Base-by-base conservation (phyloP, 2,113 vertebrate species). In the Mormoops blainvillei region DNA sequence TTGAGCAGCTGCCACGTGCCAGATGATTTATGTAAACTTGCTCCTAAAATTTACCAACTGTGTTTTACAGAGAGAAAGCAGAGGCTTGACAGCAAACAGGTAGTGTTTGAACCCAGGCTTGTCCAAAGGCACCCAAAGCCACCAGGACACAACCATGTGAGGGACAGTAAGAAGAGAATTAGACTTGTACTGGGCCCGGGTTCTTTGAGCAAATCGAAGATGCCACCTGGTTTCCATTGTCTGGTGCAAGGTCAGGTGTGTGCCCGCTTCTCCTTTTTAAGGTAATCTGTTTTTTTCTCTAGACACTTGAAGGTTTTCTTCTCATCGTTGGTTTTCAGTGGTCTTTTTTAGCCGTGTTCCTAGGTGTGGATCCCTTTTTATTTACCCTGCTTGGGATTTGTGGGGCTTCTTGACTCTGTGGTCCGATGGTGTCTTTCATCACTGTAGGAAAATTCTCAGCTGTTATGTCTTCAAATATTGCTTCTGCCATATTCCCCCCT, bases 371-470 rank as follows among this genome's bases (percentile, higher is more conserved):
- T 50, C 13, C 19, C 67, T 63, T 65, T 56, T 67, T 95, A 81
- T 68, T 68, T 85, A 54, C 89, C n/a, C 8, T 63, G 41, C 81
- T 89, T 58, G 95, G 71, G 67, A 71, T 77, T 85, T 73, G 45
- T 45, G 33, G 48, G 78, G 19, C 67, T 94, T 93, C 82, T 76
- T 84, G 73, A 78, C 43, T 93, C 36, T 73, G 54, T 73, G 52
- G 18, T n/a, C 22, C 50, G 82, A 82, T 84, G 71, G 65, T 19
- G 22, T 48, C 70, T 80, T 56, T 87, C 22, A 93, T 54, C 61
- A 63, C 26, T 65, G 78, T 50, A 38, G 50, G 45, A 58, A 84
- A 94, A 67, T 78, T 67, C 61, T 54, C 61, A 84, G 76, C 54
- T 54, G 54, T 67, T 41, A 50, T 86, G 26, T 94, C 84, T 82